These are phyloP conservation scores for Dolichallabes microphthalmus DNA, from an alignment of 2,113 vertebrate species.

Conservation along the genomic window DNA sequence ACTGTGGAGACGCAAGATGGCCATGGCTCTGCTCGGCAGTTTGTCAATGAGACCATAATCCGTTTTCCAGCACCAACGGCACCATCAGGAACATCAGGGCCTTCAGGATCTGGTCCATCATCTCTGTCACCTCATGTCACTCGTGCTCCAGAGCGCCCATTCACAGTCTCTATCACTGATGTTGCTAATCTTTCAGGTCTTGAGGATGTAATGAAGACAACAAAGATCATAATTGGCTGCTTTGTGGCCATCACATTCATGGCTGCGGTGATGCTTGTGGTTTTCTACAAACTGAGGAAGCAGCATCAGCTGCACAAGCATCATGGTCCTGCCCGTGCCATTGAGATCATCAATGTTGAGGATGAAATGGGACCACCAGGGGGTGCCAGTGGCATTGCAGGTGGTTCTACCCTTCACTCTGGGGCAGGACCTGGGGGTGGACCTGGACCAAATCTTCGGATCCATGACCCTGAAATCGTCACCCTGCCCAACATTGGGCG, in stretches of 20 bases:
- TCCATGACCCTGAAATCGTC: slow-evolving; percentile 78
- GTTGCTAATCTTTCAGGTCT: slow-evolving; percentile 83
- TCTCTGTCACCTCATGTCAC: slow-evolving; percentile 80
- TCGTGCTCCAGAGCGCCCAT: slow-evolving; percentile 75
- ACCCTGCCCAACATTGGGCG: slow-evolving; percentile 80
- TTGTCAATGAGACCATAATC: slow-evolving; percentile 77
- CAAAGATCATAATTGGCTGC: slow-evolving; percentile 94
- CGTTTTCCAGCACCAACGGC: slow-evolving; percentile 76
- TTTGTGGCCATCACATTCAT: slow-evolving; percentile 95
- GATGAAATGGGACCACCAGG: slow-evolving; percentile 81
- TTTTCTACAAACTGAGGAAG: slow-evolving; percentile 91
- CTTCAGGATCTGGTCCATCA: slow-evolving; percentile 74
- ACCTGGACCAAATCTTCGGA: slow-evolving; percentile 67
- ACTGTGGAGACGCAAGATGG: slow-evolving; percentile 80
- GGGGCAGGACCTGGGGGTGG: slow-evolving; percentile 49
- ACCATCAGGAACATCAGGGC: slow-evolving; percentile 65
- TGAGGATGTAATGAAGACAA: slow-evolving; percentile 93
- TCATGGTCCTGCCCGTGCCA: slow-evolving; percentile 85
- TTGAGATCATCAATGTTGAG: slow-evolving; percentile 93
- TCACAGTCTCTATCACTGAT: slow-evolving; percentile 85
- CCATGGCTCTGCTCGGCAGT: slow-evolving; percentile 70
- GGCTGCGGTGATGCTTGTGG: slow-evolving; percentile 93
- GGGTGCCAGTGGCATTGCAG: slow-evolving; percentile 72
- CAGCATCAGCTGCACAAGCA: slow-evolving; percentile 95
- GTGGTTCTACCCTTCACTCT: slow-evolving; percentile 71